Evolutionary conservation across 2,113 vertebrate genomes (phyloP).

Genomic region (Microtus oregoni): DNA sequence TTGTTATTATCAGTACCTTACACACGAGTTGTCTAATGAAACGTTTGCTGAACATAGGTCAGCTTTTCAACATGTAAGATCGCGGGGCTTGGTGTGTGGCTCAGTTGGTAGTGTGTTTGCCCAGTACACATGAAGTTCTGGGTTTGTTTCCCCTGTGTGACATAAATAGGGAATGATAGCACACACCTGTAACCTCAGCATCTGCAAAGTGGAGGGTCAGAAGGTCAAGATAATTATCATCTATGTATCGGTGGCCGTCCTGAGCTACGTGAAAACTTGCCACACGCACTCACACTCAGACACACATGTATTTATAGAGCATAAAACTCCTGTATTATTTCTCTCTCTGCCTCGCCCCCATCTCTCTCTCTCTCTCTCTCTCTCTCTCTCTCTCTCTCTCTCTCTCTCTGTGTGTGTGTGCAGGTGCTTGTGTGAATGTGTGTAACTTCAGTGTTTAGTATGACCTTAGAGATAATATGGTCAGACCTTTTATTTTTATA

Average conservation of each 20-base stretch:
- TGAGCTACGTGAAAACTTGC: neutral
- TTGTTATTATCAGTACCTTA: neutral
- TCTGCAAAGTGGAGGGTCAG: neutral
- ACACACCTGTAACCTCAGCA: neutral
- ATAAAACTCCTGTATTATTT: neutral
- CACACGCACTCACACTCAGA: neutral
- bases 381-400: neutral
- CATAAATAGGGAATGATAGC: neutral
- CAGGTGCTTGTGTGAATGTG: neutral
- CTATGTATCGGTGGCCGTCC: too few relatives aligned
- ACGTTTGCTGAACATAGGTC: neutral
- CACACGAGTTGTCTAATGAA: neutral
- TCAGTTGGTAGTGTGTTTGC: neutral
- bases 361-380: neutral
- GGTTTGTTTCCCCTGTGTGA: neutral
- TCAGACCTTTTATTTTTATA: constrained; percentile 16
- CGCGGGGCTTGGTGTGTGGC: neutral
- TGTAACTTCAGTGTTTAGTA: neutral
- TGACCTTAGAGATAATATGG: neutral
- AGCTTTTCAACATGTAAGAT: neutral
- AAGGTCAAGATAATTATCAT: neutral
- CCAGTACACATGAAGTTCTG: too few relatives aligned
- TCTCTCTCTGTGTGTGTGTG: neutral
- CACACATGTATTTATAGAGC: neutral
- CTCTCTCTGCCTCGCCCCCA: neutral